Evolutionary conservation across 2,888 invertebrate genomes (phyloP), one percentile per base, ranked within the genome.

Genomic region (Geophilus truncorum): DNA sequence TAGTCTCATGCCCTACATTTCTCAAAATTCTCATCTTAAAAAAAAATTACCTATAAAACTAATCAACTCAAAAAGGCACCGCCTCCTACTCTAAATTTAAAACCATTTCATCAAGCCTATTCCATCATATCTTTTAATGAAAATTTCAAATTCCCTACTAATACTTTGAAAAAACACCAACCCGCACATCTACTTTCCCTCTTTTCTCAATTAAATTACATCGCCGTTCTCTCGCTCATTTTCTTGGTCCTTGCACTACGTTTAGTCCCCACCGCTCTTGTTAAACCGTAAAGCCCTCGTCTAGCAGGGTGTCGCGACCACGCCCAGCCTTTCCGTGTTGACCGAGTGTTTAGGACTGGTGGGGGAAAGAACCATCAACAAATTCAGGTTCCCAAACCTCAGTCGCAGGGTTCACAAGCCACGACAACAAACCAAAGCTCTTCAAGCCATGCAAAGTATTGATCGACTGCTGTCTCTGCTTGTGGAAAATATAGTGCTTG

Each of bases 351-450:
- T 45, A 45, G 25, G 25, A 28, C 57, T 57, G 57, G 18, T 21
- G 57, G 25, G 23, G 57, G 23, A 21, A 62, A 62, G 23, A 3
- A 25, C 62, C 62, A 62, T 62, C 62, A 62, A 62, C 62, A 62
- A 45, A 62, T 62, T 62, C 62, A 23, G 62, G 45, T 25, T n/a
- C 62, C 62, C 7, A 62, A 62, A 62, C 62, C 62, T 62, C 62
- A 62, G 62, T 23, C 62, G 28, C 62, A 62, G 62, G 23, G 62
- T 62, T 62, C 62, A 62, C 23, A 62, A 62, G 62, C 62, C 62
- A 62, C 62, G 62, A 62, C 62, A 62, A 62, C 62, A 62, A 62
- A 62, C 62, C 62, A 62, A 62, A 62, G 62, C 62, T 62, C 25
- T 62, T 28, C 25, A 62, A 62, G 25, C 62, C 62, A 62, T 62